Percentiles rank a stretch among this genome's conserved stretches.
phyloP scores from a whole-genome alignment of 2,888 invertebrate species.

The Nymphalis urticae region DNA sequence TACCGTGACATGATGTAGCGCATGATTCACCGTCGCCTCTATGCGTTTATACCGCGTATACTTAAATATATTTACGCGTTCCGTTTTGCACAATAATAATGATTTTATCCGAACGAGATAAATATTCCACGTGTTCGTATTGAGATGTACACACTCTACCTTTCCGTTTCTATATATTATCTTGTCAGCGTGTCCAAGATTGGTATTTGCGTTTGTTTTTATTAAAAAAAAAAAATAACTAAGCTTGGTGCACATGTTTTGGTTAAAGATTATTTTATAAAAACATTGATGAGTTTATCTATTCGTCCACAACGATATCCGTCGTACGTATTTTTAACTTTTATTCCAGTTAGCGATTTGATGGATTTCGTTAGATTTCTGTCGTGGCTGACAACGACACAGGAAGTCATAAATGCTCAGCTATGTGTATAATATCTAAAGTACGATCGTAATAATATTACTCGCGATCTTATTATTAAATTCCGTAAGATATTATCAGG shows the following conservation, averaged over 20 bases:
- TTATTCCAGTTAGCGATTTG: constrained; percentile 62
- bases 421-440: constrained; percentile 39
- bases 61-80: constrained; percentile 16
- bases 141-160: no score
- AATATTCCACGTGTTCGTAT: constrained; percentile 1
- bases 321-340: constrained; percentile 58
- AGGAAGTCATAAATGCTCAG: constrained; percentile 69
- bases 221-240: no score
- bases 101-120: constrained; percentile 16
- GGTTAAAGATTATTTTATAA: constrained; percentile 8
- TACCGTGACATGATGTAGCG: constrained; percentile 68
- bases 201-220: no score
- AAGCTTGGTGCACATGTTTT: no score
- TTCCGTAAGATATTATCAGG: constrained; percentile 38
- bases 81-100: constrained; percentile 19
- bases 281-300: constrained; percentile 5
- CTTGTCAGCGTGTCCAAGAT: no score
- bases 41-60: constrained; percentile 47
- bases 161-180: no score
- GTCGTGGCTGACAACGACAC: constrained; percentile 56
- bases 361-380: constrained; percentile 62
- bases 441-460: constrained; percentile 46
- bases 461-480: constrained; percentile 50
- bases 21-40: constrained; percentile 69
- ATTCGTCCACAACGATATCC: constrained; percentile 14